phyloP scores from a whole-genome alignment of 2,888 invertebrate species.

The Pammene fasciana region DNA sequence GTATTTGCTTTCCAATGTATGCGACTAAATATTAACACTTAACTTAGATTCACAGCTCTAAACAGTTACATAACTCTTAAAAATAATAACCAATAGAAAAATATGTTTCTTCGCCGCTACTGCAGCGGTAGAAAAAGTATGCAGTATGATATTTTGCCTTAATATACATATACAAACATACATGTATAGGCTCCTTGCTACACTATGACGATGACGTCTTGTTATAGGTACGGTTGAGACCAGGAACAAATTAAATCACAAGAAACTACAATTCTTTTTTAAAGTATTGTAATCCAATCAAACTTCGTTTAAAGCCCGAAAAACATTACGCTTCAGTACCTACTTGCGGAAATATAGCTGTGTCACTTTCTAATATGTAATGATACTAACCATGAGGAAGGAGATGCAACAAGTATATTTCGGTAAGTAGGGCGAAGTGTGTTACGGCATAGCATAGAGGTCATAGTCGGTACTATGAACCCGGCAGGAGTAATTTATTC shows the following conservation, averaged over 20 bases:
- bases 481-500: background rate
- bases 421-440: no score
- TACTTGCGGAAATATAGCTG: no score
- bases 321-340: no score
- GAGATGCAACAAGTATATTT: no score
- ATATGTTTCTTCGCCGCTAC: conserved; percentile 12
- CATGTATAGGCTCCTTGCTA: background rate
- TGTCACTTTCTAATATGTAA: no score
- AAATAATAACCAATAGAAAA: conserved; percentile 29
- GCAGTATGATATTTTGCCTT: conserved; percentile 18
- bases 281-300: no score
- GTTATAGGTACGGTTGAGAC: no score
- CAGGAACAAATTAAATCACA: no score
- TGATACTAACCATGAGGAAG: no score
- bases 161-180: background rate
- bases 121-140: conserved; percentile 2
- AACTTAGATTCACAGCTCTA: conserved; percentile 37
- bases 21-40: conserved; percentile 30
- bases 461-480: background rate
- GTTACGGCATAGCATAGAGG: background rate
- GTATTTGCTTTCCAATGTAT: background rate
- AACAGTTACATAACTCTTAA: conserved; percentile 30
- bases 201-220: background rate
- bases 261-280: no score
- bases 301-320: no score